These are phyloP conservation scores for Pseudopleuronectes americanus DNA, from an alignment of 2,797 vertebrate genomes.

Conservation along the genomic window DNA sequence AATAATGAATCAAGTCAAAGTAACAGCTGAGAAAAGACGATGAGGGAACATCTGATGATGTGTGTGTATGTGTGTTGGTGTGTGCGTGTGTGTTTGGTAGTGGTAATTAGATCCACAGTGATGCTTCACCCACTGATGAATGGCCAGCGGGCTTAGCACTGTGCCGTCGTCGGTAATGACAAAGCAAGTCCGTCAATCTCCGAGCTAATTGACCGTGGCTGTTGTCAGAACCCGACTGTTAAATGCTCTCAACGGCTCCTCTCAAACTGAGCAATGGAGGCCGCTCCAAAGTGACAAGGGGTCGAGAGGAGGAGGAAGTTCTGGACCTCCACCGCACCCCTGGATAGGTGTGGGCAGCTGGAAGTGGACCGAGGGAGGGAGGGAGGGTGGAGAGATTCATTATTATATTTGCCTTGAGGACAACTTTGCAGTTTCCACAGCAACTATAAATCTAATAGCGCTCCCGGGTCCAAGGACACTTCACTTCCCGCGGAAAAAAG, in stretches of 20 bases:
- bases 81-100: neutral
- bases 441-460: constrained; percentile 64
- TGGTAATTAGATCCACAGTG: constrained; percentile 17
- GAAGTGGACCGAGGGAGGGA: constrained; percentile 26
- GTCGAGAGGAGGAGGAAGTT: neutral
- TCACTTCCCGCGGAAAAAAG: constrained; percentile 48
- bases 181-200: constrained; percentile 50
- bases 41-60: neutral
- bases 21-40: constrained; percentile 8
- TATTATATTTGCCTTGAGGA: constrained; percentile 55
- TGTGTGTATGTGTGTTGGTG: neutral
- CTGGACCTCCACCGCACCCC: neutral
- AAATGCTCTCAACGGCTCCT: constrained; percentile 21
- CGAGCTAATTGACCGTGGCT: constrained; percentile 23
- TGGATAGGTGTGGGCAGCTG: constrained; percentile 29
- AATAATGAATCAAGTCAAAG: constrained; percentile 36
- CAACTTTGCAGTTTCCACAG: constrained; percentile 77
- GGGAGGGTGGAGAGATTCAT: constrained; percentile 41
- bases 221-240: constrained; percentile 20
- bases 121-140: constrained; percentile 41
- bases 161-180: constrained; percentile 52
- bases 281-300: neutral
- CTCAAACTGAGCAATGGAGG: neutral
- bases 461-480: constrained; percentile 45
- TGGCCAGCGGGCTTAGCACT: constrained; percentile 1